Evolutionary conservation across 2,888 invertebrate genomes (phyloP), one percentile per base, ranked within the genome.

Genomic region (Drosophila cognata): DNA sequence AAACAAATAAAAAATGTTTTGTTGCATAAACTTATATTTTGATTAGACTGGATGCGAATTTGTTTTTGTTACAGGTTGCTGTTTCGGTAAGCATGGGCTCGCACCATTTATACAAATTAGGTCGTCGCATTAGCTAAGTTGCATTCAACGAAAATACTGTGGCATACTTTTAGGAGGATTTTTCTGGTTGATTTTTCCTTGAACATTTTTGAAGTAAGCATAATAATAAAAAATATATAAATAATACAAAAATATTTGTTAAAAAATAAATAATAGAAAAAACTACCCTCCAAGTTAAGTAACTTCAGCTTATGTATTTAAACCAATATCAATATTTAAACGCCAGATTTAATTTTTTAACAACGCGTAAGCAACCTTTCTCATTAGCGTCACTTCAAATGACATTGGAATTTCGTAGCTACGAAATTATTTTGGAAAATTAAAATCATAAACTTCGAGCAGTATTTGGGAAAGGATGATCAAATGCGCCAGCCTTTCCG

Each of bases 401-500:
- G 36, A 65, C 52, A 61, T 48, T 55, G 11, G 11, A 71, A 21
- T 58, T 55, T 33, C 25, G 33, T 43, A 57, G 56, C 18, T 35
- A 43, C 36, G n/a, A 43, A 50, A 61, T 56, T 18, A 18, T 18
- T 2, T 46, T 31, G 29, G 10, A 1, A 29, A 31, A 57, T 21
- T 29, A 13, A 48, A 71, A 67, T 33, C 4, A 18, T 50, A 35
- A 58, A 63, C 51, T 41, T 38, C 29, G 29, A 60, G 11, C 29
- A 66, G 71, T 41, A 56, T 53, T 53, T 41, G 28, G 76, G 50
- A 52, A 67, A 77, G 72, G 77, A 91, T 91, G 91, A 79, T 78
- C 92, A 91, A 91, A 92, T 92, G 92, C 92, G 82, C 58, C 84
- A 89, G 67, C 88, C 92, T 77, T 89, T 91, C 72, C 83, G 80